Conservation (phyloP, 2,113 vertebrate species). For the Ellobius talpinus region DNA sequence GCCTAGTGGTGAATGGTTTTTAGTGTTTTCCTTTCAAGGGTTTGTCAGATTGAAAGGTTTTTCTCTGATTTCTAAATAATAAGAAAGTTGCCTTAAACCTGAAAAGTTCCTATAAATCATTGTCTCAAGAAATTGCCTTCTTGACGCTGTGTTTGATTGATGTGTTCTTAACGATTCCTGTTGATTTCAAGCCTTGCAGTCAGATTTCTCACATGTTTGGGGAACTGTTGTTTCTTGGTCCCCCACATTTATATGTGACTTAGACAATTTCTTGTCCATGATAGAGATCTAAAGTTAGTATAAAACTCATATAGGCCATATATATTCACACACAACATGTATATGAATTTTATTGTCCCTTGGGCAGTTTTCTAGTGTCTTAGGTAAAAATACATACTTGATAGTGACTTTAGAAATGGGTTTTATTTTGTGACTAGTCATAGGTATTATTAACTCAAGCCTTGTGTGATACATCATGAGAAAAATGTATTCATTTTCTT, state of each 20-base stretch:
- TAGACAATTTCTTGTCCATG: neutral
- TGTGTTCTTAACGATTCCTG: neutral
- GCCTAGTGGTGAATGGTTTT: neutral
- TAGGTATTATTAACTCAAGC: neutral
- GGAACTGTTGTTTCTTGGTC: neutral
- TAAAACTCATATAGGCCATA: neutral
- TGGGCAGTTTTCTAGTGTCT: neutral
- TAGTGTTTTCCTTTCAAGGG: neutral
- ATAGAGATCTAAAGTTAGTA: neutral
- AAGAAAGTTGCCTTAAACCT: neutral
- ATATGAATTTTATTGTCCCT: neutral
- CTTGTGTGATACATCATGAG: neutral
- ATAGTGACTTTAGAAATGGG: neutral
- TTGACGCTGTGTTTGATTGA: neutral
- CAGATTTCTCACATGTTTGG: neutral
- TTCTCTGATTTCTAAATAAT: neutral
- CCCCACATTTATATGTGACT: neutral
- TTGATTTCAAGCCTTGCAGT: neutral
- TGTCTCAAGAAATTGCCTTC: neutral
- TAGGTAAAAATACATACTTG: neutral
- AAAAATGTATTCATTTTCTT: neutral
- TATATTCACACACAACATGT: neutral
- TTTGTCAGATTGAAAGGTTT: conserved; percentile 1
- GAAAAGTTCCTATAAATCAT: neutral
- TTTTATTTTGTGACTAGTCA: neutral